Base-by-base conservation (phyloP, 2,113 vertebrate genomes). In the Riparia riparia region DNA sequence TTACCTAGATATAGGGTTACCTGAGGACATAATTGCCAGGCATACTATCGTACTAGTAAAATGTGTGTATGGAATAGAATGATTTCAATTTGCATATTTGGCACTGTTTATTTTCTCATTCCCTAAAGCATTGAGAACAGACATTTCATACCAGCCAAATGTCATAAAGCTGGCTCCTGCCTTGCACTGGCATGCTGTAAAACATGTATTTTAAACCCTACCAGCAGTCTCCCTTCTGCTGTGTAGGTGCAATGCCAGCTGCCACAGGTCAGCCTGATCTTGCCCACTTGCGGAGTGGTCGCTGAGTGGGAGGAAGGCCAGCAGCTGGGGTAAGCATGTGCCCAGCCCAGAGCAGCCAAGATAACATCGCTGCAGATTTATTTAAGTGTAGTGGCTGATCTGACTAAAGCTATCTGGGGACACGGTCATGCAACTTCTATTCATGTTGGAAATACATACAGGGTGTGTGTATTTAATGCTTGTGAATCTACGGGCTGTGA, bases 141-240 rank as follows among this genome's bases (percentile, higher is more conserved):
- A 88, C 76, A 28, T 71, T 90, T 79, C 61, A 1, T 65, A 92
- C 53, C 71, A 95, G 76, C 90, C 54, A 73, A 88, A 96, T 42
- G 66, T 88, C 70, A 50, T 50, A 92, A 94, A 97, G 41, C 69
- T 88, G 82, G 45, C 89, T 94, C 53, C 89, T 89, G 71, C 37
- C 49, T 96, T 76, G 57, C 32, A 22, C 63, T 77, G 79, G 79
- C 58, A 63, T 83, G 58, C 68, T 95, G 58, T 77, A 94, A 88
- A 92, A 77, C 63, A 42, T 34, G 63, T 61, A 77, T 92, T 95
- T 92, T 70, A 92, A 77, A 86, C 54, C 79, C 42, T 58, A 47
- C n/a, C 79, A 90, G 63, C 71, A 90, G 54, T 22, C 45, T 96
- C 32, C 79, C 76, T 96, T 92, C 88, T 96, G 95, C 17, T 94